phyloP scores from a whole-genome alignment of 2,113 vertebrate genomes.

The Austrofundulus limnaeus region DNA sequence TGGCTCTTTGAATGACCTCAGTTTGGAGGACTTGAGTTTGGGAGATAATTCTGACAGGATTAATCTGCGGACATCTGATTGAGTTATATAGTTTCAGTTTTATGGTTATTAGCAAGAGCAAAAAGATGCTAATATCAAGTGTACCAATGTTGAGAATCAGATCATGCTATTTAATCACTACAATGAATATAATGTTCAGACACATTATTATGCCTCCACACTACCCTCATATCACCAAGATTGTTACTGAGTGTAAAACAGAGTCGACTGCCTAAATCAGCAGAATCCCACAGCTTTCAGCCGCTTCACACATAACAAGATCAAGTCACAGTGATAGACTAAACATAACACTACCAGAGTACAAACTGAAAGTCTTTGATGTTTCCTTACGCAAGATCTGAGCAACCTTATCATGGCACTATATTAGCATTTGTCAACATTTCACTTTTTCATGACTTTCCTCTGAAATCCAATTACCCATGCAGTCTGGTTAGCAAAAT shows the following conservation, averaged over 20 bases:
- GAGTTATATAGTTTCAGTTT: too few species aligned
- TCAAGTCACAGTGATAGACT: slow-evolving; percentile 37
- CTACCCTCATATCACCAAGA: background rate
- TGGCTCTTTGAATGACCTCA: too few species aligned
- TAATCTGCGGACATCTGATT: too few species aligned
- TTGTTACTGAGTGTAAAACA: background rate
- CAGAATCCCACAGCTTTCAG: background rate
- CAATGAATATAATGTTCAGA: background rate
- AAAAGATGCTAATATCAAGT: too few species aligned
- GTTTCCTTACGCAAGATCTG: slow-evolving; percentile 39
- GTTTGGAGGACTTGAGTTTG: too few species aligned
- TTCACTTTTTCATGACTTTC: background rate
- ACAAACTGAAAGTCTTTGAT: slow-evolving; percentile 36
- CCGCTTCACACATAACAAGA: slow-evolving; percentile 5
- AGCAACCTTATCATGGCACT: slow-evolving; percentile 19
- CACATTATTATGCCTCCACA: background rate
- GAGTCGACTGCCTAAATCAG: background rate
- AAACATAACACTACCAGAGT: slow-evolving; percentile 13
- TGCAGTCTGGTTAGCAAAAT: too few species aligned
- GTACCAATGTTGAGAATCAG: too few species aligned
- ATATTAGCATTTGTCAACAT: background rate
- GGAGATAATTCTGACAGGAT: too few species aligned
- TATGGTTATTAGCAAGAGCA: too few species aligned
- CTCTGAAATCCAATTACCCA: background rate
- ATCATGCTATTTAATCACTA: background rate